phyloP scores from a whole-genome alignment of 2,113 vertebrate genomes.

The Gymnorhina tibicen region DNA sequence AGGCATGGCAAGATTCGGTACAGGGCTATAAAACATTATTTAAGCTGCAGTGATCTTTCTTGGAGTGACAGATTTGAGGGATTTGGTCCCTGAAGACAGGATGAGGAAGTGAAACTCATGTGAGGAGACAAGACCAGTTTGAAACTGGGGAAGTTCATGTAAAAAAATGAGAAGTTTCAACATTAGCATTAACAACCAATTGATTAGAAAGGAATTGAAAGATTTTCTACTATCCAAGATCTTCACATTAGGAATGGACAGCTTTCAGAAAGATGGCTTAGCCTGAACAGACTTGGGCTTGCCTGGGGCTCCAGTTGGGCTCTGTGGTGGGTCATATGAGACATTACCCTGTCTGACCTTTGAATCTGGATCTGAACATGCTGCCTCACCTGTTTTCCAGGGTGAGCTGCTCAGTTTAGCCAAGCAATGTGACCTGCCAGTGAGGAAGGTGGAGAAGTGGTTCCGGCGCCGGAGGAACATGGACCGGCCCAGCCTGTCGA shows the following conservation, averaged over 20 bases:
- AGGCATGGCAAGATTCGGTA: neutral
- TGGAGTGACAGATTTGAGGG: neutral
- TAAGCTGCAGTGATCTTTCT: neutral
- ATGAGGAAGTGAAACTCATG: neutral
- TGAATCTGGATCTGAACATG: neutral
- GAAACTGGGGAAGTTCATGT: neutral
- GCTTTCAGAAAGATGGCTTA: neutral
- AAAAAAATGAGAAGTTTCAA: neutral
- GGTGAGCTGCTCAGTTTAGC: conserved; percentile 65
- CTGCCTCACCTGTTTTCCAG: conserved; percentile 22
- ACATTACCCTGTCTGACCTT: neutral
- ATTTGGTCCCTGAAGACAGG: neutral
- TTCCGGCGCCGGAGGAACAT: conserved; percentile 81
- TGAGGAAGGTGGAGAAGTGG: conserved; percentile 83
- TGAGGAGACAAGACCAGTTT: neutral
- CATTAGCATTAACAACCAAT: neutral
- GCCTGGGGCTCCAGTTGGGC: neutral
- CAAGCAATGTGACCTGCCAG: conserved; percentile 77
- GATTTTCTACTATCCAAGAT: neutral
- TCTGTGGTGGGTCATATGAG: neutral
- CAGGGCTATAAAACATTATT: neutral
- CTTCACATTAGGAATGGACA: neutral
- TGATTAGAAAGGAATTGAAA: neutral
- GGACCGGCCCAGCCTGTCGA: conserved; percentile 80
- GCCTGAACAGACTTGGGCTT: neutral